These are phyloP conservation scores for Channa maculata DNA, from an alignment of 2,113 vertebrate genomes.

Conservation along the genomic window DNA sequence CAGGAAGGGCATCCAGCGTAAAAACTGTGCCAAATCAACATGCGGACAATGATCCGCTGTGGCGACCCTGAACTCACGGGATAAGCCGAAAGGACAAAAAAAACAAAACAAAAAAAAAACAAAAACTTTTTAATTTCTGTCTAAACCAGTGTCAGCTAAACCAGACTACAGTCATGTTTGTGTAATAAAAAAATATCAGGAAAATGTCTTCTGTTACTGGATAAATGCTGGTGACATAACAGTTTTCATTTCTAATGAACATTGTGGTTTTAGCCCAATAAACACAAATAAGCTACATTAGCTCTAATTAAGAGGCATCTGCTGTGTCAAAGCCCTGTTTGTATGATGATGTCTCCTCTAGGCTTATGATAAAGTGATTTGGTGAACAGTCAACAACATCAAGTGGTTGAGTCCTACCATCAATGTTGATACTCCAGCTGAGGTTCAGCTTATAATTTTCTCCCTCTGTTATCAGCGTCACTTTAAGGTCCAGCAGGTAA, in stretches of 20 bases:
- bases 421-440: slow-evolving; percentile 84
- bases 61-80: no score
- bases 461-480: slow-evolving; percentile 23
- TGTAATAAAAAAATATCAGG: no score
- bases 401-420: slow-evolving; percentile 72
- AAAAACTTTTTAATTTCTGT: no score
- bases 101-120: no score
- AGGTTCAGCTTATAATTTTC: slow-evolving; percentile 69
- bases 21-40: no score
- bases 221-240: not conserved
- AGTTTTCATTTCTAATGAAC: not conserved
- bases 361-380: no score
- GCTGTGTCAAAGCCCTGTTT: not conserved
- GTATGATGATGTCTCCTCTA: not conserved
- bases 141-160: not conserved
- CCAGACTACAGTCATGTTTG: slow-evolving; percentile 3
- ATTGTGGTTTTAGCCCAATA: no score
- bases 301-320: not conserved
- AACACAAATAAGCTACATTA: no score
- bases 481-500: slow-evolving; percentile 52
- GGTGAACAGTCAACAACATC: not conserved
- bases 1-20: no score
- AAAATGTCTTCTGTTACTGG: not conserved
- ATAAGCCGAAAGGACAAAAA: no score
- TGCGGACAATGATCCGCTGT: no score